A percentile compares a stretch with the other conserved stretches of the same genome.
These are phyloP conservation scores for Leptoclinus maculatus DNA, from an alignment of 2,797 vertebrate species.

Conservation along the genomic window DNA sequence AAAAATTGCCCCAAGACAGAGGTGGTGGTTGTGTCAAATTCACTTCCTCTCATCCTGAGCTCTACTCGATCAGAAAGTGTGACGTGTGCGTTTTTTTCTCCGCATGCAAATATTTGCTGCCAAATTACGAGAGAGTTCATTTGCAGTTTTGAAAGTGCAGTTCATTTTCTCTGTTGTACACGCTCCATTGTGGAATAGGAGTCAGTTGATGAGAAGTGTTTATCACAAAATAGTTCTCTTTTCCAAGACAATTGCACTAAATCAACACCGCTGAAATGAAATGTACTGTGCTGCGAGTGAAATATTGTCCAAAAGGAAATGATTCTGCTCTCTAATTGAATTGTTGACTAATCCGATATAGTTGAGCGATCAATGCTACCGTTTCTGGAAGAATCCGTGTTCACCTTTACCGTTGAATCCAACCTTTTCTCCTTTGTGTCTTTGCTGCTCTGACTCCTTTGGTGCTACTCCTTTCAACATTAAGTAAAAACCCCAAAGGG, in stretches of 20 bases:
- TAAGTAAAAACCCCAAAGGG: constrained; percentile 4
- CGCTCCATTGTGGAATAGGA: background rate
- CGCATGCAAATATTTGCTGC: background rate
- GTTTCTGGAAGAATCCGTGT: background rate
- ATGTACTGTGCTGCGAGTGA: background rate
- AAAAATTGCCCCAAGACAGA: constrained; percentile 56
- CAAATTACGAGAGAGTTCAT: constrained; percentile 29
- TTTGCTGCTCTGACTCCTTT: background rate
- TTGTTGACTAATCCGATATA: background rate
- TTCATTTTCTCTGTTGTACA: background rate
- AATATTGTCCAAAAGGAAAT: background rate
- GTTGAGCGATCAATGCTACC: background rate
- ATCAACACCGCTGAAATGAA: background rate
- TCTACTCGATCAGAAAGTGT: constrained; percentile 28
- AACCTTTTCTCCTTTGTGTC: background rate
- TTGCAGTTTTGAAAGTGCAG: constrained; percentile 19
- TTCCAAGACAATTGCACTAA: background rate
- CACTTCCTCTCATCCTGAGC: constrained; percentile 25
- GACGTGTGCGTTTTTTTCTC: constrained; percentile 14
- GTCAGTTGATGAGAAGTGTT: constrained; percentile 12
- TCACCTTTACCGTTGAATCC: background rate
- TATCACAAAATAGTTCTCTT: background rate
- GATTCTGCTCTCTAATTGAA: background rate
- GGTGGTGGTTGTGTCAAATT: constrained; percentile 35
- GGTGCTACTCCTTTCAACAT: constrained; percentile 8